Base-by-base conservation (phyloP, 2,113 vertebrate genomes). In the Polypterus bichir region DNA sequence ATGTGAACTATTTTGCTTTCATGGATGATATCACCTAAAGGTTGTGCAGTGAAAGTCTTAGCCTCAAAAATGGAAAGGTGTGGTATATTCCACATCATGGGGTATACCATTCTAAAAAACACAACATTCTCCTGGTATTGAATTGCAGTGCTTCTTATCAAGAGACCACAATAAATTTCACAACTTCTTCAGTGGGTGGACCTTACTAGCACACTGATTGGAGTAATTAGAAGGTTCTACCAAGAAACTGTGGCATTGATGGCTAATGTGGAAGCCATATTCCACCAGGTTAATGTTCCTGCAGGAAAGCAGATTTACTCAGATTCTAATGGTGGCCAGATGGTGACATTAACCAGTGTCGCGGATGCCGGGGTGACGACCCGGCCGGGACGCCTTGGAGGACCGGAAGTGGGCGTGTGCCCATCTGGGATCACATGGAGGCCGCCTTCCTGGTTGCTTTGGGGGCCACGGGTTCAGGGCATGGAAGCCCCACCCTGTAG, bases 271-370 rank as follows among this genome's bases (percentile, higher is more conserved):
- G 53, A 60, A 10, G 61, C 61, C 9, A 66, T 66, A 62, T 70
- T 69, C 47, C 49, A 70, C 47, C 62, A 70, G 10, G 65, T 70
- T 9, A 62, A 52, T 54, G 62, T 61, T 9, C 9, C 27, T 3
- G 5, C 54, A 7, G 49, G 66, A 59, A 59, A 70, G 59, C 52
- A 3, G 57, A 66, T 61, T 47, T 66, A 4, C 7, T 69, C 11
- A 64, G 59, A 10, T 69, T 69, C 53, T 49, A 66, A 4, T 69
- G 53, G 68, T 69, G 64, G 68, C 68, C 66, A 0, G 44, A 53
- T 4, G 60, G 55, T 45, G 49, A 66, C 27, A 47, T 27, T 27
- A 27, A 27, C 27, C n/a, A n/a, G n/a, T n/a, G n/a, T n/a, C n/a
- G n/a, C n/a, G n/a, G n/a, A n/a, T n/a, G n/a, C n/a, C n/a, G n/a